Evolutionary conservation across 2,113 vertebrate species (phyloP).

Genomic region (Caracal caracal): DNA sequence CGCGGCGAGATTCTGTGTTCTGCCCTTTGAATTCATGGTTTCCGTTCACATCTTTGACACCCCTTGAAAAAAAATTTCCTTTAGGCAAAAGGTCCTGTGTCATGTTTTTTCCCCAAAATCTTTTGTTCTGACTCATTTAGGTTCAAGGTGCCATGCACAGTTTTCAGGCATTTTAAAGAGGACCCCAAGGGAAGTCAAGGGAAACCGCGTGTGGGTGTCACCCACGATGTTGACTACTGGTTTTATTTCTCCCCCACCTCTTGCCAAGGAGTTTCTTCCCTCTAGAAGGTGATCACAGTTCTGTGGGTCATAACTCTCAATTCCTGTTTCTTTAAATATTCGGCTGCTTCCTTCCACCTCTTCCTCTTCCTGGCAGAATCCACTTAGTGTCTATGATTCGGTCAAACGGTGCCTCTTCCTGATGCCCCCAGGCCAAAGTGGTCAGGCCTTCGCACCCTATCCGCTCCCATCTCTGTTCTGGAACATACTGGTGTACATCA

Average conservation of each 20-base stretch:
- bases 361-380: background rate
- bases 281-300: background rate
- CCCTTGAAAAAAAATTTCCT: background rate
- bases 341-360: background rate
- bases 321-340: background rate
- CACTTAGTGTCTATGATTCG: background rate
- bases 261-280: background rate
- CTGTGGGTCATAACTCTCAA: background rate
- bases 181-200: fast-evolving
- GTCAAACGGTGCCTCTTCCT: fast-evolving
- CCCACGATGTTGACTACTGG: too few relatives aligned
- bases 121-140: background rate
- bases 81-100: background rate
- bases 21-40: background rate
- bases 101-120: too few relatives aligned
- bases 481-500: too few relatives aligned
- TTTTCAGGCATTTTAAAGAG: background rate
- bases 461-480: background rate
- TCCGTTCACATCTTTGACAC: background rate
- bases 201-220: fast-evolving
- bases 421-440: background rate
- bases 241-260: background rate
- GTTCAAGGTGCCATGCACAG: background rate
- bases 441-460: background rate
- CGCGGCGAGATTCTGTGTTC: fast-evolving